Conservation (phyloP, 2,113 vertebrate species). For the Antechinus flavipes region DNA sequence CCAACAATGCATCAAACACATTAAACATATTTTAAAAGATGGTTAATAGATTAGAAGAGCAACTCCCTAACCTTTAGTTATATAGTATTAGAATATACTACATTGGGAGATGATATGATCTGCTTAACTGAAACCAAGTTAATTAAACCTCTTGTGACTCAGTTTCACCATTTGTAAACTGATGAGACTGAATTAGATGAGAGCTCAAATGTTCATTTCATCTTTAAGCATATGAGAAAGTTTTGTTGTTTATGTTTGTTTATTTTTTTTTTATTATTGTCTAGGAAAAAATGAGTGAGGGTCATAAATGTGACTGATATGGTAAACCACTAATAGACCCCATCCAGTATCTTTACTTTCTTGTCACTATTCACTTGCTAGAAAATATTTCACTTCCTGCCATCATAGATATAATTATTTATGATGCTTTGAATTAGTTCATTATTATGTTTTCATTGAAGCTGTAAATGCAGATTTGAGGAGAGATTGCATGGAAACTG, state of each 20-base stretch:
- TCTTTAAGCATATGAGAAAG: not conserved
- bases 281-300: not conserved
- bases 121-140: not conserved
- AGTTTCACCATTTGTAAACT: not conserved
- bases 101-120: not conserved
- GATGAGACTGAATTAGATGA: not conserved
- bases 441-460: not conserved
- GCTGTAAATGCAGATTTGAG: not conserved
- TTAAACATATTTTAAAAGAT: not conserved
- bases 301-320: not conserved
- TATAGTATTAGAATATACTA: not conserved
- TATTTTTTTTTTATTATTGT: too few species aligned
- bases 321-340: not conserved
- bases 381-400: not conserved
- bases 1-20: not conserved
- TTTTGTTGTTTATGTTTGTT: not conserved
- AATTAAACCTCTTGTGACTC: not conserved
- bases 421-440: not conserved
- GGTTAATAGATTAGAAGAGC: rapidly evolving
- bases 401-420: not conserved
- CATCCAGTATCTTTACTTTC: not conserved
- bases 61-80: not conserved
- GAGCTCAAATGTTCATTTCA: not conserved
- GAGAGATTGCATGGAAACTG: not conserved
- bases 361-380: not conserved